Base-by-base conservation (phyloP, 1,140 invertebrate genomes). In the Streblospio benedicti region DNA sequence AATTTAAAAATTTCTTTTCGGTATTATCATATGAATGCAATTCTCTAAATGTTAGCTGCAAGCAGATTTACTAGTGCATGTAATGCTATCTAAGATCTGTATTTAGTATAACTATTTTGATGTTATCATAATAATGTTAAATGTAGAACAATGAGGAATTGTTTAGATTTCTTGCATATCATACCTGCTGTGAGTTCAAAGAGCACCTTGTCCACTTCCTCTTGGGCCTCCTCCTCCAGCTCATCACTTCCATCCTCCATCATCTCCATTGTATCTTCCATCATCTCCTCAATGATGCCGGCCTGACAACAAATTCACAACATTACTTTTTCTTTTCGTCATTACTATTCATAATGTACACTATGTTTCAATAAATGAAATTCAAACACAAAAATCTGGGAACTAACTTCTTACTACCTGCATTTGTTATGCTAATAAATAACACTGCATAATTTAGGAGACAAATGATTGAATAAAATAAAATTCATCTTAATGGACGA, bases 251-350 rank as follows among this genome's bases (percentile, higher is more conserved):
- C 59, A 63, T 76, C 74, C 20, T 73, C 67, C 44, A 96, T 79
- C 4, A 82, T 81, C 63, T 95, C 92, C 85, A 99, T 88, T 30
- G 94, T 95, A 76, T 99, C 96, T 66, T 99, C 94, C 41, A 99
- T 79, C 95, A 99, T 98, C 80, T 99, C 94, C 74, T 97, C 95
- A 60, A 99, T 93, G 45, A 98, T 97, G n/a, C 95, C 93, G 4
- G 94, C 93, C 77, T 89, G 54, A 41, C 59, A 56, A 52, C 18
- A 58, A 5, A 4, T 41, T 12, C 35, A 41, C 35, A 41, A n/a
- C n/a, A n/a, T n/a, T n/a, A n/a, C n/a, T n/a, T n/a, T n/a, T n/a
- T n/a, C n/a, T n/a, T n/a, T n/a, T n/a, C n/a, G n/a, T n/a, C n/a
- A n/a, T n/a, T n/a, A n/a, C n/a, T n/a, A n/a, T n/a, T n/a, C n/a